These are phyloP conservation scores for Scomber colias DNA, from an alignment of 2,113 vertebrate species.

Conservation along the genomic window DNA sequence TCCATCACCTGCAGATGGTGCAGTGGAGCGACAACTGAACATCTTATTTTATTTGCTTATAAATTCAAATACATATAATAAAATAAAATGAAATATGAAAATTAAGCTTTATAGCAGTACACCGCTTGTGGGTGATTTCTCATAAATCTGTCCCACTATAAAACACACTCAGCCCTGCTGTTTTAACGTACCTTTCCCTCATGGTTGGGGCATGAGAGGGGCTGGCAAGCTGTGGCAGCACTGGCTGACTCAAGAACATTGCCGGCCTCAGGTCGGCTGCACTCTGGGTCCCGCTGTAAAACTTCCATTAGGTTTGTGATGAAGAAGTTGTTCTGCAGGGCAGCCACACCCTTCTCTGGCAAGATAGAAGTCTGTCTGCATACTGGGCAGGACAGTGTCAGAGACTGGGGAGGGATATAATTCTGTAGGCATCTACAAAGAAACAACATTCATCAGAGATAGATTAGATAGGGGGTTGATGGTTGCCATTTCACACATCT, in stretches of 20 bases:
- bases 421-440: constrained; percentile 91
- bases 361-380: constrained; percentile 96
- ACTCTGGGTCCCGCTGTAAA: constrained; percentile 89
- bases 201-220: constrained; percentile 95
- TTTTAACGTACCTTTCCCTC: constrained; percentile 83
- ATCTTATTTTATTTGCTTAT: background rate
- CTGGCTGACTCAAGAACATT: constrained; percentile 88
- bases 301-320: constrained; percentile 98
- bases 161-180: background rate
- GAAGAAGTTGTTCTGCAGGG: constrained; percentile 97
- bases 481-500: background rate
- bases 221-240: constrained; percentile 84
- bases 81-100: background rate
- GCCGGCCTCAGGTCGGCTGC: constrained; percentile 84
- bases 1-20: constrained; percentile 91
- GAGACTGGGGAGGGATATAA: constrained; percentile 94
- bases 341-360: constrained; percentile 93
- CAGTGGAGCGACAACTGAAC: constrained; percentile 42
- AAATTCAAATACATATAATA: background rate
- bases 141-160: background rate
- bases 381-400: constrained; percentile 94
- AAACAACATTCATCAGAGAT: background rate
- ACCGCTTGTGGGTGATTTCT: background rate
- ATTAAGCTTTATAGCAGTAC: background rate
- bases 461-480: background rate